These are phyloP conservation scores for Mellivora capensis DNA, from an alignment of 2,113 vertebrate species.

Conservation along the genomic window DNA sequence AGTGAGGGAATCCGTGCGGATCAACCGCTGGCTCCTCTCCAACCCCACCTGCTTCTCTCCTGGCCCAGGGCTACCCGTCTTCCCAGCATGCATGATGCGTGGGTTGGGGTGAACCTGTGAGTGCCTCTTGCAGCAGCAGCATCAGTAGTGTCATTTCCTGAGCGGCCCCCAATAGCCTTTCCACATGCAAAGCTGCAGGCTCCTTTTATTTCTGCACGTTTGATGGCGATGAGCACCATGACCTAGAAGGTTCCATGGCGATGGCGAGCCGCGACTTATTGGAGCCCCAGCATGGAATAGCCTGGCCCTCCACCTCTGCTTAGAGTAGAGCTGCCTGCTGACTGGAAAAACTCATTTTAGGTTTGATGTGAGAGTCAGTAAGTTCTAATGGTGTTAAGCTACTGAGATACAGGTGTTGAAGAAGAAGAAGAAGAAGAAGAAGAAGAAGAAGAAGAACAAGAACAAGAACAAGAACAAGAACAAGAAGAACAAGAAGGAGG, in stretches of 20 bases:
- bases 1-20: fast-evolving
- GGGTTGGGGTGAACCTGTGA: not conserved
- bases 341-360: not conserved
- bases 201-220: not conserved
- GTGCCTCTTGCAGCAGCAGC: not conserved
- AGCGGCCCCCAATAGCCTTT: not conserved
- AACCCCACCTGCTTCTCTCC: not conserved
- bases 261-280: fast-evolving
- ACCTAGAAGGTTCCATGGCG: fast-evolving
- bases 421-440: not conserved
- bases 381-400: not conserved
- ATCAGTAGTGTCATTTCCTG: not conserved
- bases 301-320: not conserved
- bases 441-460: too few species aligned
- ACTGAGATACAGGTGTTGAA: not conserved
- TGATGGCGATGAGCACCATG: fast-evolving
- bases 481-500: fast-evolving
- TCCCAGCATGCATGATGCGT: fast-evolving
- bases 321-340: not conserved
- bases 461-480: too few species aligned
- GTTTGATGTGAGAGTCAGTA: not conserved
- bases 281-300: not conserved
- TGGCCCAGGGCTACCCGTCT: not conserved
- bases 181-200: not conserved
- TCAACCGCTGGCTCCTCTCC: not conserved